These are phyloP conservation scores for Poecilus cupreus DNA, from an alignment of 2,888 invertebrate genomes.

Conservation along the genomic window DNA sequence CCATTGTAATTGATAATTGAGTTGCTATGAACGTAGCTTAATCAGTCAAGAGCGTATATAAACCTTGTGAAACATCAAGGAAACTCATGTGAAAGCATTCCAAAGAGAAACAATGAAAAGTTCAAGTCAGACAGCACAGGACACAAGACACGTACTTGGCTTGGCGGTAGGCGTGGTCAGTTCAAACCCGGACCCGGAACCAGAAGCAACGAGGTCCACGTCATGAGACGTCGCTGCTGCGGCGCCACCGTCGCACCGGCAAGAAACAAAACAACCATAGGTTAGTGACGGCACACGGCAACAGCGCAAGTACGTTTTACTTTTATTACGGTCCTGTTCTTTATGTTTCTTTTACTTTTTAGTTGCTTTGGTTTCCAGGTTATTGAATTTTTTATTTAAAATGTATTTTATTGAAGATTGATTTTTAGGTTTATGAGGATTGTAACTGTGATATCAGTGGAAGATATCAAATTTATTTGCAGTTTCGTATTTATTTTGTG, in stretches of 20 bases:
- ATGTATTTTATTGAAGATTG: conserved; percentile 3
- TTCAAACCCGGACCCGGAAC: conserved; percentile 74
- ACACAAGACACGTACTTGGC: conserved; percentile 75
- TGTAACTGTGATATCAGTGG: background rate
- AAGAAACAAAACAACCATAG: conserved; percentile 27
- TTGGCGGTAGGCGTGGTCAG: conserved; percentile 76
- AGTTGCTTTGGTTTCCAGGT: background rate
- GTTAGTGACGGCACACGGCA: background rate
- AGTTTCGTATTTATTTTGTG: no score
- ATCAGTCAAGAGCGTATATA: no score
- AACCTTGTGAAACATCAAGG: background rate
- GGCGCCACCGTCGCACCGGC: background rate
- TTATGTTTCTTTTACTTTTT: background rate
- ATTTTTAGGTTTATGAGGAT: background rate
- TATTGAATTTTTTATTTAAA: conserved; percentile 17
- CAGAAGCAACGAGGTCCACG: conserved; percentile 58
- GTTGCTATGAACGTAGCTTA: no score
- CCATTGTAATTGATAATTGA: no score
- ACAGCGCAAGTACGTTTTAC: background rate
- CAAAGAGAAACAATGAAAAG: background rate
- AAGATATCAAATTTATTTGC: no score
- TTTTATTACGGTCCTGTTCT: conserved; percentile 7
- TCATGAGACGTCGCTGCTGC: conserved; percentile 30
- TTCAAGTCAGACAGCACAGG: conserved; percentile 67
- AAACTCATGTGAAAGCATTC: background rate